These are phyloP conservation scores for Hemiscyllium ocellatum DNA, from an alignment of 2,113 vertebrate genomes.

Conservation along the genomic window DNA sequence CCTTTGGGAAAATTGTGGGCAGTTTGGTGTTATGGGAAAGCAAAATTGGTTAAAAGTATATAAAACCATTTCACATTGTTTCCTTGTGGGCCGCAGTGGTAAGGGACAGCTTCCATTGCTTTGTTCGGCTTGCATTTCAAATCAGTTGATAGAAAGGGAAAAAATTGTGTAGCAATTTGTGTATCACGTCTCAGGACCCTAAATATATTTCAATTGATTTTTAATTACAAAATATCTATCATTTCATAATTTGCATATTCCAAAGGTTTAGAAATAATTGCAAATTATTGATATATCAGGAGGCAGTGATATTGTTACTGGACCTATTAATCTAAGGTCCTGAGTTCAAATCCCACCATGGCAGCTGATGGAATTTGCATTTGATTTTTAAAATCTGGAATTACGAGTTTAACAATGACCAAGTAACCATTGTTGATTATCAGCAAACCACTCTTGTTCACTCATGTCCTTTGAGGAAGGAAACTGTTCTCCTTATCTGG, in stretches of 20 bases:
- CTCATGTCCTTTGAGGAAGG: too few relatives aligned
- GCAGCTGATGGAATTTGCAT: too few relatives aligned
- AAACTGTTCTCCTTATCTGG: too few relatives aligned
- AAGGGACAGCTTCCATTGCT: neutral
- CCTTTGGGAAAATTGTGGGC: neutral
- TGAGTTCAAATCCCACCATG: too few relatives aligned
- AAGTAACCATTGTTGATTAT: too few relatives aligned
- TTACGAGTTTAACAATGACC: too few relatives aligned
- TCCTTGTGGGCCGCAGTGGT: neutral
- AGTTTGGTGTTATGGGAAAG: neutral
- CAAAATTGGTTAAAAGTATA: neutral
- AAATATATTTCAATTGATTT: neutral
- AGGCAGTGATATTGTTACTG: too few relatives aligned
- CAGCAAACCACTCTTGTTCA: too few relatives aligned
- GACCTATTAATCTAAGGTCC: too few relatives aligned
- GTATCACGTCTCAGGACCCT: neutral
- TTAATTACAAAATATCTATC: neutral
- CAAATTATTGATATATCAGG: neutral
- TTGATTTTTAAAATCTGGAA: too few relatives aligned
- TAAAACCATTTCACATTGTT: neutral
- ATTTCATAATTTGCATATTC: neutral
- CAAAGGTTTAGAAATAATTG: neutral
- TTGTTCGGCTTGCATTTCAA: neutral
- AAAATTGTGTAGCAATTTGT: neutral
- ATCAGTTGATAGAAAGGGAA: neutral